Evolutionary conservation across 2,888 invertebrate species (phyloP).

Genomic region (Caenorhabditis sp.): DNA sequence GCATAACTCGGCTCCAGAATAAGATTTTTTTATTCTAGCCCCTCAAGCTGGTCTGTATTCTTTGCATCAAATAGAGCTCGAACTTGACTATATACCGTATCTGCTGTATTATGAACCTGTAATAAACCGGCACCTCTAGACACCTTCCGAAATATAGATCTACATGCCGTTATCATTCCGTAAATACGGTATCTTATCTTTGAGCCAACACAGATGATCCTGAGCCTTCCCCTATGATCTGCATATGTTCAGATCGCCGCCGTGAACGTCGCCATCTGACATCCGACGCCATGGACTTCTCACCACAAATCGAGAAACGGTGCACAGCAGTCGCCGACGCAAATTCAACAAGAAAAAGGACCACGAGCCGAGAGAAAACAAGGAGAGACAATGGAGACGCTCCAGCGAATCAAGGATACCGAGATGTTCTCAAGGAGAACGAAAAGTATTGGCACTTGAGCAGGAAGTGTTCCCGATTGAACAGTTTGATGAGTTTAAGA

Average conservation of each 20-base stretch:
- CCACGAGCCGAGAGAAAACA: slow-evolving; percentile 54
- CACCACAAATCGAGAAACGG: too few species aligned
- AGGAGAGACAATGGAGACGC: slow-evolving; percentile 50
- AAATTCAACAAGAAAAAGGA: slow-evolving; percentile 55
- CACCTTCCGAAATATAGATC: too few species aligned
- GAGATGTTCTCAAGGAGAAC: slow-evolving; percentile 72
- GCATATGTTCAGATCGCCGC: slow-evolving; percentile 42
- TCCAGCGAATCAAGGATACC: slow-evolving; percentile 56
- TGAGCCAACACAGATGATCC: too few species aligned
- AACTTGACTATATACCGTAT: too few species aligned
- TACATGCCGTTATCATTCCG: too few species aligned
- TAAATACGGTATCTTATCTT: too few species aligned
- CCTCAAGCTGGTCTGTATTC: too few species aligned
- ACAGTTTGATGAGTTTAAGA: slow-evolving; percentile 92
- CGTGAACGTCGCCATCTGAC: slow-evolving; percentile 43
- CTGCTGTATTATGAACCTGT: too few species aligned
- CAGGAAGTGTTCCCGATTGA: slow-evolving; percentile 88
- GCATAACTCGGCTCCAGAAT: too few species aligned
- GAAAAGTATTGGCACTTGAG: slow-evolving; percentile 80
- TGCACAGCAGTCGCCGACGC: slow-evolving; percentile 56
- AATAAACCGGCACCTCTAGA: too few species aligned
- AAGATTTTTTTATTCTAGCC: too few species aligned
- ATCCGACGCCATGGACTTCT: slow-evolving; percentile 45
- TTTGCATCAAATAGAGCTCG: too few species aligned
- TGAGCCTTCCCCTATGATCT: background rate